These are phyloP conservation scores for Gymnosoma rotundatum DNA, from an alignment of 2,888 invertebrate genomes.

Conservation along the genomic window DNA sequence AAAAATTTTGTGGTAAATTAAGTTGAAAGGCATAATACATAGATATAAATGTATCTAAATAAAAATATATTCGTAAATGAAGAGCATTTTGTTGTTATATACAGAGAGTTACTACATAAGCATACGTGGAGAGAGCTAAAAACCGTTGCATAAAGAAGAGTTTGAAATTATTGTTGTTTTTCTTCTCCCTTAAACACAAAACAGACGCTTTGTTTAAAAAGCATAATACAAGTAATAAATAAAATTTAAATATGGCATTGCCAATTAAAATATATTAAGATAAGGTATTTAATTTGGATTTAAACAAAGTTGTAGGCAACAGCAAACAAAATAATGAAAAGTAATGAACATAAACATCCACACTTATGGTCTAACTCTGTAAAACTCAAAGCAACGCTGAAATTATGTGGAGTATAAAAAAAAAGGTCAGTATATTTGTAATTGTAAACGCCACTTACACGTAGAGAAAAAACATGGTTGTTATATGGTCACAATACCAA, in stretches of 20 bases:
- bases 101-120: constrained; percentile 8
- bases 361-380: too few species aligned
- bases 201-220: neutral
- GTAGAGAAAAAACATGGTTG: too few species aligned
- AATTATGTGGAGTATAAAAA: too few species aligned
- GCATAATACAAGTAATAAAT: neutral
- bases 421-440: too few species aligned
- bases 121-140: neutral
- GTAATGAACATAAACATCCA: too few species aligned
- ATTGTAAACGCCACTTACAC: too few species aligned
- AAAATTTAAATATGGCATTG: neutral
- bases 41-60: constrained; percentile 13
- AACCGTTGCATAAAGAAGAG: neutral
- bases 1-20: constrained; percentile 28
- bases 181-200: neutral
- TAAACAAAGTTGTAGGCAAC: neutral
- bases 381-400: too few species aligned
- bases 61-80: neutral
- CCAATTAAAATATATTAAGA: neutral
- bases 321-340: neutral
- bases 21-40: neutral
- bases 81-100: neutral
- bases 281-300: neutral
- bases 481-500: too few species aligned
- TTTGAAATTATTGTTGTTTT: neutral